Conservation (phyloP, 2,888 invertebrate species). For the Stegophylla sp. region DNA sequence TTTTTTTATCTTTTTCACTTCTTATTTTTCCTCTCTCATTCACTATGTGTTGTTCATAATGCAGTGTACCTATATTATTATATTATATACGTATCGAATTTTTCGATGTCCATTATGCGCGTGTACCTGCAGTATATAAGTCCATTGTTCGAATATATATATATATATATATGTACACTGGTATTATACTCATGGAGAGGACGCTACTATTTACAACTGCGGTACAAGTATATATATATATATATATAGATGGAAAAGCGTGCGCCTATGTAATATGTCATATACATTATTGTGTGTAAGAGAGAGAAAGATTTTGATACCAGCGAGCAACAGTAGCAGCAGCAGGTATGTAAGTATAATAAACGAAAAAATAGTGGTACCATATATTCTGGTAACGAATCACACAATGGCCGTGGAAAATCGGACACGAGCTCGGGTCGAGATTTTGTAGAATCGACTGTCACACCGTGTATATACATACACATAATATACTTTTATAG, state of each 20-base stretch:
- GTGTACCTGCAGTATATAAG: not conserved
- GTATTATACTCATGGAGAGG: not conserved
- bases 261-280: too few relatives aligned
- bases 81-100: conserved; percentile 37
- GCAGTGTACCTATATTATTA: not conserved
- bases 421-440: conserved; percentile 56
- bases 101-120: conserved; percentile 51
- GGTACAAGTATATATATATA: not conserved
- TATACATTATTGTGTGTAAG: too few relatives aligned
- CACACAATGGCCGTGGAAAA: conserved; percentile 59
- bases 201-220: not conserved
- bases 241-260: not conserved
- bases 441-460: conserved; percentile 16
- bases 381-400: conserved; percentile 46
- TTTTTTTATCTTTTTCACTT: not conserved
- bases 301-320: too few relatives aligned
- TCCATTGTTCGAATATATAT: conserved; percentile 18
- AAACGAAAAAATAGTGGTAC: conserved; percentile 50
- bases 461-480: not conserved
- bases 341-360: not conserved
- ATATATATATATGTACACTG: not conserved
- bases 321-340: too few relatives aligned
- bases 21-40: conserved; percentile 4
- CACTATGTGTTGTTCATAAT: not conserved
- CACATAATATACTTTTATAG: not conserved